phyloP scores from a whole-genome alignment of 1,140 invertebrate species.

The Tyrophagus putrescentiae region DNA sequence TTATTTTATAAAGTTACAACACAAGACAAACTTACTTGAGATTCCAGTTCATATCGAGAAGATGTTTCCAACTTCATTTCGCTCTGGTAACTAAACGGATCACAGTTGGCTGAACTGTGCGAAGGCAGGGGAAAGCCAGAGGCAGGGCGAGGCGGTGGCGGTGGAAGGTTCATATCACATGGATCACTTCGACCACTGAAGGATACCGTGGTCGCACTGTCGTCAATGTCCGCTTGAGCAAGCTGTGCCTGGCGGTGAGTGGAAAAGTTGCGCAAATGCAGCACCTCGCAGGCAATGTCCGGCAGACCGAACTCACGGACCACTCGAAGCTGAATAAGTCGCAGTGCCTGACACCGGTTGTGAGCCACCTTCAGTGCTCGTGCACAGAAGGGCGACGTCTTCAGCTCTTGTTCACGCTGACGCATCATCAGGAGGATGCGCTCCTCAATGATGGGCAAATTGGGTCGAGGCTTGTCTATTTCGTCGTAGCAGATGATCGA shows the following conservation, averaged over 20 bases:
- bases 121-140: neutral
- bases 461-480: constrained; percentile 7
- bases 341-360: constrained; percentile 56
- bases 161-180: constrained; percentile 5
- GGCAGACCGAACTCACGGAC: constrained; percentile 86
- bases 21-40: constrained; percentile 10
- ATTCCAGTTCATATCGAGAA: constrained; percentile 13
- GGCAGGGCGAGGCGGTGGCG: constrained; percentile 6
- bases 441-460: constrained; percentile 21
- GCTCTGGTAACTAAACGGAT: constrained; percentile 16
- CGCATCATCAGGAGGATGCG: constrained; percentile 50
- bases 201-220: neutral
- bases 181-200: neutral
- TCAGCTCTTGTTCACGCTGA: constrained; percentile 65
- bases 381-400: constrained; percentile 58
- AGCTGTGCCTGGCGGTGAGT: neutral
- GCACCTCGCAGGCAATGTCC: constrained; percentile 68
- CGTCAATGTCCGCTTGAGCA: neutral
- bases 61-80: constrained; percentile 15
- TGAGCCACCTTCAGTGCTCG: constrained; percentile 56
- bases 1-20: neutral
- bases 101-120: neutral
- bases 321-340: constrained; percentile 65
- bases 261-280: constrained; percentile 38
- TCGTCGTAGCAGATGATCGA: constrained; percentile 10